These are phyloP conservation scores for Sebastolobus altivelis DNA, from an alignment of 2,797 vertebrate species.

Conservation along the genomic window DNA sequence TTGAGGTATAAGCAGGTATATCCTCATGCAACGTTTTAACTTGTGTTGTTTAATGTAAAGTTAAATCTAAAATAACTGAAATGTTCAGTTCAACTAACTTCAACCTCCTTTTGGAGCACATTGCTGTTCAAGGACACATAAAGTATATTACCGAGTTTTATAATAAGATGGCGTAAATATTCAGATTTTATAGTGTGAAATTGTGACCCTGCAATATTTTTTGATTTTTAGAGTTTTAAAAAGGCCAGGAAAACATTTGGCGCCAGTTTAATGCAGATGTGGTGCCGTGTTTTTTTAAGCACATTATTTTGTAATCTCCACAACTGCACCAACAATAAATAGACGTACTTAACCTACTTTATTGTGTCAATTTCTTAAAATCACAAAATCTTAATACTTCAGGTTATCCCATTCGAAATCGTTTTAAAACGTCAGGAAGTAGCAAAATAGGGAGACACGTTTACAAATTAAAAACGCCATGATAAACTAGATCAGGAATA, in stretches of 20 bases:
- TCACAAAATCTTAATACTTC: neutral
- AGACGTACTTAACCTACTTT: neutral
- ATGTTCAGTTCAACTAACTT: neutral
- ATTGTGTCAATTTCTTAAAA: neutral
- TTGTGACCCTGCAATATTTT: too few relatives aligned
- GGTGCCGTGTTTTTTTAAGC: neutral
- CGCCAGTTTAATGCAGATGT: neutral
- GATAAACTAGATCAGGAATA: neutral
- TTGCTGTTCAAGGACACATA: neutral
- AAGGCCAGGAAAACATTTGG: neutral
- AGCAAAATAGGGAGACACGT: neutral
- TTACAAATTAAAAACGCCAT: neutral
- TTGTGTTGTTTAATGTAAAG: neutral
- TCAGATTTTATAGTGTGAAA: neutral
- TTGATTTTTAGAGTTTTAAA: neutral
- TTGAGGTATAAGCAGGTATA: neutral
- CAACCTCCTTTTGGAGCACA: neutral
- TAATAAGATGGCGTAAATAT: neutral
- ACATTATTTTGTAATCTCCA: neutral
- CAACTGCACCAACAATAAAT: neutral
- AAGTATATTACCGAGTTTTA: neutral
- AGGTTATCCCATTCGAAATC: neutral
- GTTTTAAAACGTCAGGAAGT: neutral
- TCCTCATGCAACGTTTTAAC: neutral
- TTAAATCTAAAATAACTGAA: neutral